Conservation (phyloP, 2,888 invertebrate species). For the Toxonevra muliebris region DNA sequence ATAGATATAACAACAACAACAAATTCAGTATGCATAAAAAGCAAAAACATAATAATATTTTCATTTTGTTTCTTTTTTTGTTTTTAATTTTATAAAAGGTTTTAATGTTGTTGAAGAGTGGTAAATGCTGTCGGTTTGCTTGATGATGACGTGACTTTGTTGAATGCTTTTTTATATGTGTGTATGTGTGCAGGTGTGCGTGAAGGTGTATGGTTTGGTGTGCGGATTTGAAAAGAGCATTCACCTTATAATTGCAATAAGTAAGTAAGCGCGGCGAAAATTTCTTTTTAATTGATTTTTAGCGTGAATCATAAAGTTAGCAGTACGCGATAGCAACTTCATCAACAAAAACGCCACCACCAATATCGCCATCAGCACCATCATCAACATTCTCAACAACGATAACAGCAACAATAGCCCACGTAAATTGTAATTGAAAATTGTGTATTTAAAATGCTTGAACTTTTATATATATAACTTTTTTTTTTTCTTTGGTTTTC, state of each 20-base stretch:
- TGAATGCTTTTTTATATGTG: not conserved
- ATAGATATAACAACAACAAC: no score
- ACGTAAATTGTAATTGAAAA: not conserved
- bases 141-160: not conserved
- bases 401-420: not conserved
- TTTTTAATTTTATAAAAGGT: not conserved
- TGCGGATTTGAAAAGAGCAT: not conserved
- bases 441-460: no score
- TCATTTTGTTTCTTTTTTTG: not conserved
- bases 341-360: not conserved
- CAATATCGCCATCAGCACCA: not conserved
- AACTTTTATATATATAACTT: no score
- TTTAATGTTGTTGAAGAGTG: not conserved
- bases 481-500: no score
- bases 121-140: not conserved
- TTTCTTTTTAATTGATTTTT: slow-evolving; percentile 17
- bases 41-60: not conserved
- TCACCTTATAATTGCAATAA: slow-evolving; percentile 6
- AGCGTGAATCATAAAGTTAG: slow-evolving; percentile 18
- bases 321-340: not conserved
- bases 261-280: not conserved
- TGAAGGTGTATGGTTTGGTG: not conserved
- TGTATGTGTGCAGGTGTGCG: not conserved
- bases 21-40: not conserved
- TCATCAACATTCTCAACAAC: not conserved